Conservation (phyloP, 2,888 invertebrate genomes). For the Pyrrhopygopsis socrates region DNA sequence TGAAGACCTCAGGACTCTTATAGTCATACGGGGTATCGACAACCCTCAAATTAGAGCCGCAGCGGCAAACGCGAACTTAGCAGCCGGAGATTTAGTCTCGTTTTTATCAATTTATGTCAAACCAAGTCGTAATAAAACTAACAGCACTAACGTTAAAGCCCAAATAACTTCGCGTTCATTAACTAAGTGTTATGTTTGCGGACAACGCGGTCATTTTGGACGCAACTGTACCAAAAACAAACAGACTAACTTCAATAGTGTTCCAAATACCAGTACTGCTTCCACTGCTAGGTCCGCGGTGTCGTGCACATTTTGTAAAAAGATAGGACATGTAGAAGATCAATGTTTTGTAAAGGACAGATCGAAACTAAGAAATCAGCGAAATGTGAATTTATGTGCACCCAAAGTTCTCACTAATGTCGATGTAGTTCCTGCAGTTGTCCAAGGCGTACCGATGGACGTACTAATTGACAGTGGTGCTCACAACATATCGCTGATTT, state of each 20-base stretch:
- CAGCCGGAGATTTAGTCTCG: background rate
- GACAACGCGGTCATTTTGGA: background rate
- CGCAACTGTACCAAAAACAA: background rate
- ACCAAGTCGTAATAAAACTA: background rate
- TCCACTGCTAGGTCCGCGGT: background rate
- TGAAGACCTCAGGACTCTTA: background rate
- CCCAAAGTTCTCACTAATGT: background rate
- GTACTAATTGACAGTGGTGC: background rate
- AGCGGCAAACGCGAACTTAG: background rate
- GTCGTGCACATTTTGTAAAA: background rate
- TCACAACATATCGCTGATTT: constrained; percentile 60
- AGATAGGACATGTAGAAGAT: constrained; percentile 38
- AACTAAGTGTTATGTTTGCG: background rate
- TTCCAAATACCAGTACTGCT: background rate
- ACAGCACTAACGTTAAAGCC: background rate
- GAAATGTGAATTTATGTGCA: background rate
- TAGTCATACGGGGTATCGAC: background rate
- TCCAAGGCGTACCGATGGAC: background rate
- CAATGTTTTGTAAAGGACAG: constrained; percentile 44
- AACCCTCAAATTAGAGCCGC: background rate
- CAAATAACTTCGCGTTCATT: background rate
- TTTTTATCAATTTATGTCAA: background rate
- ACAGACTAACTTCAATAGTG: background rate
- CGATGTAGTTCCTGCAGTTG: background rate
- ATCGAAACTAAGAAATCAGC: constrained; percentile 40